These are phyloP conservation scores for Pipa parva DNA, from an alignment of 2,113 vertebrate species.

Conservation along the genomic window DNA sequence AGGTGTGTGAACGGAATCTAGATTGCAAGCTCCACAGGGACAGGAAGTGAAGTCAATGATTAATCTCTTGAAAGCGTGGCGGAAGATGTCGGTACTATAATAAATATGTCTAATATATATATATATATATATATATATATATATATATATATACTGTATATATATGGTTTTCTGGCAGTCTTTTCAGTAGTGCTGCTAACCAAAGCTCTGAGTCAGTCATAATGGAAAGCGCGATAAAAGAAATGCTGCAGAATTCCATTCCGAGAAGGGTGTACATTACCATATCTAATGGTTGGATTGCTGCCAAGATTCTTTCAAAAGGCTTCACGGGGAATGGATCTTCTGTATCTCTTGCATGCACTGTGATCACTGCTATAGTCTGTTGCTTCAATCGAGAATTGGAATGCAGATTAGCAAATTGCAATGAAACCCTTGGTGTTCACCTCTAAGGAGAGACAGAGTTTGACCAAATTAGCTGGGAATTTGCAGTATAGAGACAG, in stretches of 20 bases:
- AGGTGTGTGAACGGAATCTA: too few species aligned
- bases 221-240: constrained; percentile 25
- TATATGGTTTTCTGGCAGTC: background rate
- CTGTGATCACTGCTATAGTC: constrained; percentile 19
- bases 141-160: too few species aligned
- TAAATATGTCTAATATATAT: too few species aligned
- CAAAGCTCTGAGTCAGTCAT: constrained; percentile 10
- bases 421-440: background rate
- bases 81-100: too few species aligned
- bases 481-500: background rate
- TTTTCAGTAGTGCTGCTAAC: constrained; percentile 5
- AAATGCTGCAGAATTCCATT: background rate
- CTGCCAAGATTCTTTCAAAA: constrained; percentile 31
- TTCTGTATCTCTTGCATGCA: constrained; percentile 6
- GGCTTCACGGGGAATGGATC: constrained; percentile 35
- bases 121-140: too few species aligned
- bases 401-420: constrained; percentile 17
- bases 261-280: constrained; percentile 40
- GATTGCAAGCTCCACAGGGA: too few species aligned
- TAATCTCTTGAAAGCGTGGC: too few species aligned
- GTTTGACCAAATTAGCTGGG: background rate
- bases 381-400: constrained; percentile 5
- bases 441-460: background rate
- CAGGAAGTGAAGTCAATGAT: too few species aligned
- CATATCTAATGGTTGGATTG: constrained; percentile 34